Base-by-base conservation (phyloP, 2,797 vertebrate species). In the Amphiprion clarkii region DNA sequence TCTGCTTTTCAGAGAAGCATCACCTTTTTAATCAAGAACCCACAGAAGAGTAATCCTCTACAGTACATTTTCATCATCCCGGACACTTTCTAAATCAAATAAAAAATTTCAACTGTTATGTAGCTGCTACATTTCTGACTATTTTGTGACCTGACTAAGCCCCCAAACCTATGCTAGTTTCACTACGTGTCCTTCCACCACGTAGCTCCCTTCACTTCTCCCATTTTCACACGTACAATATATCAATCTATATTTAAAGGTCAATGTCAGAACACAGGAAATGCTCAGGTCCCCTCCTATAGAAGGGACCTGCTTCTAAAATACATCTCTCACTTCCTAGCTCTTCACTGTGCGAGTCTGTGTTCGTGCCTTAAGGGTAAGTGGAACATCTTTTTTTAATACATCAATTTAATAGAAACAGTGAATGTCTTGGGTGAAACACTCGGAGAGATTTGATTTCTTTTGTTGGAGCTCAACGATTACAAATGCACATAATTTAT, bases 231-330 rank as follows among this genome's bases (percentile, higher is more conserved):
- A 49, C 42, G 3, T 48, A 2, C 9, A 52, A 29, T 14, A 6
- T 5, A 17, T 61, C 23, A 60, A 62, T 27, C 70, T 71, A 39
- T 42, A 66, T 74, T 6, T 48, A 68, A 82, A 83, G 62, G 74
- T 76, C 61, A 76, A 0, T 17, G 62, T 74, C 40, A 67, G 63
- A 71, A 53, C 52, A 78, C 68, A 84, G 83, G 79, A 88, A 88
- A 67, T 56, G 46, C n/a, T 36, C 6, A 11, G 23, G 36, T 52
- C 60, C 14, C 67, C 27, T 67, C 23, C 23, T 23, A 23, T 23
- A 23, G 23, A 23, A 2, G 23, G 1, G 23, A 23, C 23, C 23
- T 23, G 13, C 1, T 55, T 80, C 6, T 61, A 14, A 75, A 83
- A 67, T 8, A 0, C 29, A 19, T 51, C 53, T 76, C 56, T 83